Evolutionary conservation across 1,140 invertebrate species (phyloP).

Genomic region (Anadara kagoshimensis): DNA sequence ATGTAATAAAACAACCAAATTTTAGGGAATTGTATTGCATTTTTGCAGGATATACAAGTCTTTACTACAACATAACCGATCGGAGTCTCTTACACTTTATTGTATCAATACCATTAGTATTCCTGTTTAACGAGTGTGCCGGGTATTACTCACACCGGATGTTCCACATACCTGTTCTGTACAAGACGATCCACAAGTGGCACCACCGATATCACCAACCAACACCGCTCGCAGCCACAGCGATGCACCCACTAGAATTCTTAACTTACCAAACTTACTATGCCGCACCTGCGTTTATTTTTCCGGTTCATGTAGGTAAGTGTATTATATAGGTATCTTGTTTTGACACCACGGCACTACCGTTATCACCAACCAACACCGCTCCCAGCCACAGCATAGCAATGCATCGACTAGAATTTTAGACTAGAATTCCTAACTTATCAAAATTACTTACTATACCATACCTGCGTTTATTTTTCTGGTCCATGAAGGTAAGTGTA

Average conservation of each 20-base stretch:
- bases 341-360: too few species aligned
- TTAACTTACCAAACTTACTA: constrained; percentile 46
- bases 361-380: too few species aligned
- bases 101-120: constrained; percentile 39
- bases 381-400: too few species aligned
- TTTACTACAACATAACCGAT: constrained; percentile 80
- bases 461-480: too few species aligned
- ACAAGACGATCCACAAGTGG: constrained; percentile 83
- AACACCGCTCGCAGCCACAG: constrained; percentile 83
- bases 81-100: constrained; percentile 79
- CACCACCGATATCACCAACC: constrained; percentile 86
- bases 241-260: constrained; percentile 81
- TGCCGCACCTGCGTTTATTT: constrained; percentile 38
- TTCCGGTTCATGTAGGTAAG: constrained; percentile 56
- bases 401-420: too few species aligned
- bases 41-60: constrained; percentile 75
- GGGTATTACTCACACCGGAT: constrained; percentile 82
- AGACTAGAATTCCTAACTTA: too few species aligned
- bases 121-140: constrained; percentile 78
- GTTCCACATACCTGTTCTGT: constrained; percentile 82
- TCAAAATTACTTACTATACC: too few species aligned
- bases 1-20: too few species aligned
- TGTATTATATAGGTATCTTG: too few species aligned
- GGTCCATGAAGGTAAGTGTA: too few species aligned
- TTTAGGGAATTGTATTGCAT: too few species aligned